Evolutionary conservation across 2,888 invertebrate genomes (phyloP).

Genomic region (Melipona bicolor): DNA sequence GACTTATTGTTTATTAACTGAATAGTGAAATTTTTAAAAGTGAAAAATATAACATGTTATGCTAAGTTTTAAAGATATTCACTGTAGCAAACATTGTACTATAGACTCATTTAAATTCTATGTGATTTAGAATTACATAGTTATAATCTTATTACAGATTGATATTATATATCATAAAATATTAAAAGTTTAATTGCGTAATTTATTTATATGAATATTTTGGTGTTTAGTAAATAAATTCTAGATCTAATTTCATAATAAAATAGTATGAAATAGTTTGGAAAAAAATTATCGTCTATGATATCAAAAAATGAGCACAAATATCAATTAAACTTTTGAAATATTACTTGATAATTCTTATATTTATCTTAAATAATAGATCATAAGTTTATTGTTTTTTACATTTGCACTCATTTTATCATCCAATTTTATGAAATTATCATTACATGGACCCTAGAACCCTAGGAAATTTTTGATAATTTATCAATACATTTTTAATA

Average conservation of each 20-base stretch:
- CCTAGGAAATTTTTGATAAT: constrained; percentile 64
- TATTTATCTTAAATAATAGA: constrained; percentile 38
- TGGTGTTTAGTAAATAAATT: constrained; percentile 19
- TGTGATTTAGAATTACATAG: constrained; percentile 12
- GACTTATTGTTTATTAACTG: constrained; percentile 6
- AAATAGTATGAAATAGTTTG: constrained; percentile 41
- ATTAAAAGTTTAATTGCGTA: constrained; percentile 25
- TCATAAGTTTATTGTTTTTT: constrained; percentile 48
- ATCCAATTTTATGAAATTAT: constrained; percentile 57
- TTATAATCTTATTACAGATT: constrained; percentile 25
- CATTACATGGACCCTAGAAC: constrained; percentile 66
- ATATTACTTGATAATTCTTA: constrained; percentile 38
- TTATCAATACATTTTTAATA: constrained; percentile 26
- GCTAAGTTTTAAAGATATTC: constrained; percentile 14
- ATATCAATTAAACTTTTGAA: constrained; percentile 26
- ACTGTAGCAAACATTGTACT: background rate
- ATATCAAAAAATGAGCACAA: constrained; percentile 19
- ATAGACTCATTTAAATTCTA: background rate
- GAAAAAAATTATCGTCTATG: background rate
- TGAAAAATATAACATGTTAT: background rate
- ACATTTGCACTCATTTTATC: constrained; percentile 58
- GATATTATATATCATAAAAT: constrained; percentile 26
- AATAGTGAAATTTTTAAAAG: constrained; percentile 27
- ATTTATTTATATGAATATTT: constrained; percentile 15
- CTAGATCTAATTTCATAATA: constrained; percentile 30